Conservation (phyloP, 2,888 invertebrate species). For the Thera britannica region DNA sequence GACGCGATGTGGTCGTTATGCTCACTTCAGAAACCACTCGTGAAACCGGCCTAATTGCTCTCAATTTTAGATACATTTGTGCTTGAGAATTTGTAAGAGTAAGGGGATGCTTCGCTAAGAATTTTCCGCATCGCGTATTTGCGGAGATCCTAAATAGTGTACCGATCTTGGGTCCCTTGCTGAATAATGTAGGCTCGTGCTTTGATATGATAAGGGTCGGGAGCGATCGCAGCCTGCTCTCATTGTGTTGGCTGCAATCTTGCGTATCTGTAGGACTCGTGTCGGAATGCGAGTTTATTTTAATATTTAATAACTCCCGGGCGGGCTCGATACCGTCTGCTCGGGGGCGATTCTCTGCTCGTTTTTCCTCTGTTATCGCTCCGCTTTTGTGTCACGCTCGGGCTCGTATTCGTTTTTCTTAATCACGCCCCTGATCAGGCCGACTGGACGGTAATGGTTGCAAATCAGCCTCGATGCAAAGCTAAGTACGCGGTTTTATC, state of each 20-base stretch:
- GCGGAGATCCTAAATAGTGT: conserved; percentile 63
- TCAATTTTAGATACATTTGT: conserved; percentile 9
- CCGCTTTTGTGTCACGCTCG: conserved; percentile 81
- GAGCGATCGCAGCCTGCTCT: conserved; percentile 74
- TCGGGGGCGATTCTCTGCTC: conserved; percentile 76
- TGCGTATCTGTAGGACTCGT: conserved; percentile 80
- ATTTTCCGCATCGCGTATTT: conserved; percentile 52
- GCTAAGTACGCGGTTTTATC: conserved; percentile 39
- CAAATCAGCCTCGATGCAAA: conserved; percentile 55
- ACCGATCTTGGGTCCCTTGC: conserved; percentile 51
- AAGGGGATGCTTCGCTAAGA: conserved; percentile 21
- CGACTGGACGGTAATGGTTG: conserved; percentile 60
- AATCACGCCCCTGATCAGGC: conserved; percentile 73
- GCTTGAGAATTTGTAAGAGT: conserved; percentile 5
- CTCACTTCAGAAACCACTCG: neutral
- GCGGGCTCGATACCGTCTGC: conserved; percentile 77
- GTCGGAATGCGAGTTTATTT: conserved; percentile 83
- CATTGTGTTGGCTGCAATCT: conserved; percentile 82
- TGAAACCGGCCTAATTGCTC: neutral
- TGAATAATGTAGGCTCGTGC: conserved; percentile 75
- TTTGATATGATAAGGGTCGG: conserved; percentile 78
- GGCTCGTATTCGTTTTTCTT: conserved; percentile 75
- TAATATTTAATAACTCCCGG: conserved; percentile 84
- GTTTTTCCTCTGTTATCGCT: conserved; percentile 79
- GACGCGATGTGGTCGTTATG: neutral